Evolutionary conservation across 2,797 vertebrate species (phyloP).

Genomic region (Poeciliopsis presidionis): DNA sequence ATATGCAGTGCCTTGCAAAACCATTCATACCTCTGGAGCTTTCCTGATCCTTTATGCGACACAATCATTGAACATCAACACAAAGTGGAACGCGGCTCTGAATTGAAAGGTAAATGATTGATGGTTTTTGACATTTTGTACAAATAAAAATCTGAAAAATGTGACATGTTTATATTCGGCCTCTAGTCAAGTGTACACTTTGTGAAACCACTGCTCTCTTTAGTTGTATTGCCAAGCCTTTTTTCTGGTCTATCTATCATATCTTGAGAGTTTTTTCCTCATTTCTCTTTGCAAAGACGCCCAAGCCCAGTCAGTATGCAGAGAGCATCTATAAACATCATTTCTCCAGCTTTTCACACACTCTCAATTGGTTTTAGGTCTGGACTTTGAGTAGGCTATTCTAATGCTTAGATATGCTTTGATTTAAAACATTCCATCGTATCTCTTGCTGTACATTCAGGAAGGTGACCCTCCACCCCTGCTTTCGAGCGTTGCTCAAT

Average conservation of each 20-base stretch:
- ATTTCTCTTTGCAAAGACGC: background rate
- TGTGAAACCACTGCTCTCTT: background rate
- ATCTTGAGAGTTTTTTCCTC: background rate
- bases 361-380: background rate
- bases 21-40: background rate
- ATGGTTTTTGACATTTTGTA: background rate
- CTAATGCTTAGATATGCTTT: background rate
- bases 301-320: background rate
- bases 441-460: background rate
- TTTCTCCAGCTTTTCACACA: background rate
- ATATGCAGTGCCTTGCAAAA: background rate
- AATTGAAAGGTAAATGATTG: background rate
- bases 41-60: background rate
- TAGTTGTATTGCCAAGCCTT: background rate
- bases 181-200: background rate
- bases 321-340: background rate
- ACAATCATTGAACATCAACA: background rate
- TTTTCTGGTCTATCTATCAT: background rate
- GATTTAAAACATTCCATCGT: background rate
- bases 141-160: no score
- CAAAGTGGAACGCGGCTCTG: background rate
- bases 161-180: background rate
- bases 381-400: background rate
- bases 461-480: background rate
- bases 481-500: background rate